Base-by-base conservation (phyloP, 2,888 invertebrate genomes). In the Stenodera caucasica region DNA sequence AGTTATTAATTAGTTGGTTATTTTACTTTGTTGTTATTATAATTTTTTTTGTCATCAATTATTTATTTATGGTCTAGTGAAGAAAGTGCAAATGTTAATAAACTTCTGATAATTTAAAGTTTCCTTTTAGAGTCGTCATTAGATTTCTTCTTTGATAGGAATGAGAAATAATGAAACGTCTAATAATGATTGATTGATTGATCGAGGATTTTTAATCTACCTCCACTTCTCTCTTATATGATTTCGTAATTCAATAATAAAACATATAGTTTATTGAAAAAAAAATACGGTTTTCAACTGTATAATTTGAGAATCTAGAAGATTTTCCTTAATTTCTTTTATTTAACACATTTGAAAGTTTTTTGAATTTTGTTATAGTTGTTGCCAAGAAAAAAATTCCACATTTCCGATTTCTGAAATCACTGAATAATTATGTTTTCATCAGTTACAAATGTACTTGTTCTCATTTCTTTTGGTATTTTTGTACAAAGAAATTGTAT, bases 51-150 rank as follows among this genome's bases (percentile, higher is more conserved):
- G 7, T 37, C 2, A 11, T 55, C 58, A 61, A 61, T 61, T 61
- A 54, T 49, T 57, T 40, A 57, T 58, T 61, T 60, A 66, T 63
- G 65, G 61, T 63, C 59, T 57, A 57, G 23, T 63, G 58, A 54
- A 58, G 59, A 61, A 54, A 51, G 33, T 56, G 5, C 55, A 18
- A 21, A 58, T 49, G 57, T 59, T 52, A 57, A 54, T 45, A 37
- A 40, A 61, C 58, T 23, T 45, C 21, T 11, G 21, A 18, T 37
- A 1, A 3, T 8, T 37, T 37, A 15, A 1, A 37, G 1, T 37
- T 15, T 8, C 2, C n/a, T 15, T 37, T 37, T 37, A 37, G n/a
- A n/a, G 15, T 37, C n/a, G n/a, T 37, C 14, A 15, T 37, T 37
- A 12, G n/a, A n/a, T 33, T 32, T n/a, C 33, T 4, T 26, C 26